Evolutionary conservation across 2,797 vertebrate species (phyloP), one percentile per base, ranked within the genome.

Genomic region (Staurois parvus): DNA sequence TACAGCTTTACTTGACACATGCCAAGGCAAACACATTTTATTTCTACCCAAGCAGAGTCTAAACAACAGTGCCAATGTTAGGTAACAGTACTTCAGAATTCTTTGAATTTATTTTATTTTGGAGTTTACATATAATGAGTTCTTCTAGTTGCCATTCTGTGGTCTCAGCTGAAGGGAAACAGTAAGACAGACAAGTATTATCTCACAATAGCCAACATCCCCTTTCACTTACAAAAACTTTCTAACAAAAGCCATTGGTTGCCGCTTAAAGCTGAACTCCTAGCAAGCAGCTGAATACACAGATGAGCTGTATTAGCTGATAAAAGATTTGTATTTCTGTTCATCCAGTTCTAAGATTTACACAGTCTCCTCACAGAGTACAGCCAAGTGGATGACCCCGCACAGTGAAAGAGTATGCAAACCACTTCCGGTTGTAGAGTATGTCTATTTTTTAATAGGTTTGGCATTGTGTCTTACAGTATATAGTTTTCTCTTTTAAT

Each of bases 1-100:
- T 84, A 87, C 87, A 73, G 87, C 72, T 87, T 88, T 72, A 76
- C 83, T 67, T 84, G 66, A 48, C 74, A 40, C 17, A 42, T 87
- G 88, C 90, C 89, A 91, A 91, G 73, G 72, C 72, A 91, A 91
- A 91, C 88, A 89, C 81, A 72, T 76, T 82, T 87, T 74, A 74
- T 73, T 83, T 89, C 87, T 87, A 87, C 79, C 87, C 88, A 85
- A 59, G 87, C 81, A 79, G 67, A 85, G 84, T 84, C 89, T 79
- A 88, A 89, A 87, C 76, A 86, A 78, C 85, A 59, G 79, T 88
- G 88, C 85, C 88, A 88, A 84, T 69, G 84, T 89, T 87, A 87
- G 72, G 82, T 72, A 73, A 81, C 29, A 52, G 32, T 73, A 78
- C 62, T 76, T 77, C 74, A 73, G 74, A 67, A 86, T 70, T 32